phyloP scores from a whole-genome alignment of 1,140 invertebrate genomes.

The Idris sp. region DNA sequence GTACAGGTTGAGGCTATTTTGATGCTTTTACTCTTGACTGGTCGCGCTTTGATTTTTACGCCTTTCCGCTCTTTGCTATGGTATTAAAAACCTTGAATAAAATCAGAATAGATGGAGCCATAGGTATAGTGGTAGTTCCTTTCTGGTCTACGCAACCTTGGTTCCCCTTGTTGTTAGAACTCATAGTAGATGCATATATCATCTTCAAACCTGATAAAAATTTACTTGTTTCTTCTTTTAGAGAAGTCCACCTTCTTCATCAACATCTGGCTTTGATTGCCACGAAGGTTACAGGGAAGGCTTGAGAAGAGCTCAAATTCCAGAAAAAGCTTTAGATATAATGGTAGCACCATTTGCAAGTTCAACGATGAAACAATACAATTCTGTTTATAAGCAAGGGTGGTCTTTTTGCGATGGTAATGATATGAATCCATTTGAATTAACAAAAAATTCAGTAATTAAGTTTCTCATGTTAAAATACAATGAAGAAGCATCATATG shows the following conservation, averaged over 20 bases:
- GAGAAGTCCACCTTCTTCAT: constrained; percentile 10
- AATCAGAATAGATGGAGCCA: constrained; percentile 15
- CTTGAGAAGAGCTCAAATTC: constrained; percentile 3
- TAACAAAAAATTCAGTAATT: neutral
- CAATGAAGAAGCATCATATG: constrained; percentile 10
- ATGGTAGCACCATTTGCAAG: constrained; percentile 7
- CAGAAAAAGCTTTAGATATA: constrained; percentile 5
- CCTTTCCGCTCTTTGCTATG: constrained; percentile 27
- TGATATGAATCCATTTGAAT: constrained; percentile 1
- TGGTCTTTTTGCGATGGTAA: constrained; percentile 3
- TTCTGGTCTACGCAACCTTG: constrained; percentile 17
- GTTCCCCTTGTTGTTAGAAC: constrained; percentile 17
- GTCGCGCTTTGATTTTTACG: constrained; percentile 16
- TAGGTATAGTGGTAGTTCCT: constrained; percentile 17
- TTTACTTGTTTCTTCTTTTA: constrained; percentile 13
- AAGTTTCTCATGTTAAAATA: constrained; percentile 7
- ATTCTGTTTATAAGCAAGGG: constrained; percentile 12
- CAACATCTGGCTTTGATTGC: constrained; percentile 15
- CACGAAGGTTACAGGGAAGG: constrained; percentile 17
- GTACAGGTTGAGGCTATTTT: neutral
- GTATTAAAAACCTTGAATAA: constrained; percentile 17
- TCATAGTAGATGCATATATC: constrained; percentile 5
- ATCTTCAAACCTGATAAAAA: constrained; percentile 12
- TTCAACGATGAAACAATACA: constrained; percentile 20
- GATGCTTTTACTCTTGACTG: constrained; percentile 30